Conservation (phyloP, 2,888 invertebrate genomes). For the Orthosia incerta region DNA sequence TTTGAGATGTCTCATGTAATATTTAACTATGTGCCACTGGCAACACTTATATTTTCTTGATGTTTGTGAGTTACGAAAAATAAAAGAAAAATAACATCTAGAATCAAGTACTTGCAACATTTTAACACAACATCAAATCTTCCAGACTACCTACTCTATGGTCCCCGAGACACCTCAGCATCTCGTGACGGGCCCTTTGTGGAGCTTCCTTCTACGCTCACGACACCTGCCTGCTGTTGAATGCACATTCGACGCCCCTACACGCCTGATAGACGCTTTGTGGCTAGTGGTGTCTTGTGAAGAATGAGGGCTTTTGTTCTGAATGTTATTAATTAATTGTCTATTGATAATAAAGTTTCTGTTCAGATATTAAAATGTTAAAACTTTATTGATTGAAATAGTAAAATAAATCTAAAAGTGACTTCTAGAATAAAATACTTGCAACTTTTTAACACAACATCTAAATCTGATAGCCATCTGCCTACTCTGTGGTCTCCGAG, state of each 20-base stretch:
- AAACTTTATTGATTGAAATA: background rate
- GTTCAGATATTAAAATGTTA: background rate
- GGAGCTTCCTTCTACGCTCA: slow-evolving; percentile 77
- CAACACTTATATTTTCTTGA: too few relatives aligned
- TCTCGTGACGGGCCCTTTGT: slow-evolving; percentile 80
- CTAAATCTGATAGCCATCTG: too few relatives aligned
- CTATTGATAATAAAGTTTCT: slow-evolving; percentile 9
- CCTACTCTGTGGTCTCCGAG: slow-evolving; percentile 70
- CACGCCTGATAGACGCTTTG: slow-evolving; percentile 68
- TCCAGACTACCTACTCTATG: slow-evolving; percentile 60
- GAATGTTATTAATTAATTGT: slow-evolving; percentile 44
- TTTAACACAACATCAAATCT: slow-evolving; percentile 7
- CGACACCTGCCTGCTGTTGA: slow-evolving; percentile 74
- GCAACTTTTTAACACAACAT: background rate
- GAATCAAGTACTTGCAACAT: slow-evolving; percentile 1
- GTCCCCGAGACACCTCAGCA: slow-evolving; percentile 74
- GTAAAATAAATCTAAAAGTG: too few relatives aligned
- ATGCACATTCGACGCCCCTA: slow-evolving; percentile 79
- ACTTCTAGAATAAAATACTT: background rate
- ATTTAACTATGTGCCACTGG: too few relatives aligned
- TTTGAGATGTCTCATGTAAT: too few relatives aligned
- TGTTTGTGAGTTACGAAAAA: too few relatives aligned
- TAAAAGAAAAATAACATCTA: too few relatives aligned
- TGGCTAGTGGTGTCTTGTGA: slow-evolving; percentile 47
- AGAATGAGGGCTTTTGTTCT: slow-evolving; percentile 44